A percentile compares a stretch with the other conserved stretches of the same genome.
Evolutionary conservation across 2,888 invertebrate species (phyloP).

Genomic region (Perithous albicinctus): DNA sequence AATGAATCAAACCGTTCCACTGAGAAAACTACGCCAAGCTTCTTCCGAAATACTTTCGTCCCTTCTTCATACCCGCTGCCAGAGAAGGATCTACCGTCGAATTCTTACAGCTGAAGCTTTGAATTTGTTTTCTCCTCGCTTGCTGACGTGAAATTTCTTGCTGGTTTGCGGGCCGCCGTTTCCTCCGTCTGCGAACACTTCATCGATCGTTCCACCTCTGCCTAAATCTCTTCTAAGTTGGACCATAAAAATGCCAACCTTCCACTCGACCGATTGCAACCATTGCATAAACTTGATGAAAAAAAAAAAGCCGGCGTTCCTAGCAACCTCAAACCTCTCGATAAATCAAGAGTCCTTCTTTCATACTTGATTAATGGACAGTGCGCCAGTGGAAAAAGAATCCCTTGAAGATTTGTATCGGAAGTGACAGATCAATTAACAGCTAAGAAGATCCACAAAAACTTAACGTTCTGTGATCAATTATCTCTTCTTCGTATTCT

Average conservation of each 20-base stretch:
- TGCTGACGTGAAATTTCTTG: conserved; percentile 16
- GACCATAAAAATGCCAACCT: conserved; percentile 46
- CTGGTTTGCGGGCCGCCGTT: conserved; percentile 17
- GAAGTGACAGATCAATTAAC: conserved; percentile 28
- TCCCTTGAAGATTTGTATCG: conserved; percentile 21
- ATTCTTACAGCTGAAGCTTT: not conserved
- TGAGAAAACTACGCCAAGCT: conserved; percentile 41
- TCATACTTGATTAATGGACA: conserved; percentile 28
- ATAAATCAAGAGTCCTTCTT: conserved; percentile 41
- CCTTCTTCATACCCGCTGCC: conserved; percentile 10
- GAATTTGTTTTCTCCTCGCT: not conserved
- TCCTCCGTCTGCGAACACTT: conserved; percentile 21
- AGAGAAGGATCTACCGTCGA: not conserved
- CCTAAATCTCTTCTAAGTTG: conserved; percentile 29
- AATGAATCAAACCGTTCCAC: conserved; percentile 29
- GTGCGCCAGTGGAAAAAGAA: not conserved
- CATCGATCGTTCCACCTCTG: conserved; percentile 39
- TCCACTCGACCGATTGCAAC: conserved; percentile 21
- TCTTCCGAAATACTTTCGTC: conserved; percentile 11
- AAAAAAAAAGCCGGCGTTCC: not conserved
- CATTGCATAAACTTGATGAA: conserved; percentile 55
- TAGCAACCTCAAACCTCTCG: conserved; percentile 11
- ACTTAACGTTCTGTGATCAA: conserved; percentile 6
- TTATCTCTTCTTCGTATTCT: not conserved
- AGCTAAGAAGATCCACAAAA: not conserved